phyloP scores from a whole-genome alignment of 2,113 vertebrate genomes.

The Arothron firmamentum region DNA sequence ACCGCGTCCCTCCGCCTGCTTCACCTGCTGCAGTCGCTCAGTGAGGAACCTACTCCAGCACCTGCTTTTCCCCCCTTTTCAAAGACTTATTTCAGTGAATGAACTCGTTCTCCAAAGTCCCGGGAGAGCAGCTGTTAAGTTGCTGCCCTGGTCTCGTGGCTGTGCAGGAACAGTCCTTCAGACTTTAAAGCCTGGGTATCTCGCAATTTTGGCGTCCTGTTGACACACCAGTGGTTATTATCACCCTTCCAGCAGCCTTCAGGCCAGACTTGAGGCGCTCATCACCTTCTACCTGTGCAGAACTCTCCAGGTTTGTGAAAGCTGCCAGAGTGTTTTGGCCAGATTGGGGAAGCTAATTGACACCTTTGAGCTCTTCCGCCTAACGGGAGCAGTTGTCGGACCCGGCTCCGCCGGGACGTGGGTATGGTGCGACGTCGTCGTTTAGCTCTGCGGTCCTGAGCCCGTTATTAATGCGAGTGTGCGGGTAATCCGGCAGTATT shows the following conservation, averaged over 20 bases:
- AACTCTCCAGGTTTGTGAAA: neutral
- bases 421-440: conserved; percentile 20
- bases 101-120: conserved; percentile 46
- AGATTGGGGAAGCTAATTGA: no score
- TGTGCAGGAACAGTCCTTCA: conserved; percentile 20
- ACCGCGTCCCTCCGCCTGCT: no score
- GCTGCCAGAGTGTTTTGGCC: no score
- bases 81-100: conserved; percentile 40
- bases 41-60: conserved; percentile 22
- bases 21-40: conserved; percentile 7
- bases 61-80: conserved; percentile 15
- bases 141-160: conserved; percentile 28
- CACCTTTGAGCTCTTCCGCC: no score
- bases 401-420: conserved; percentile 1
- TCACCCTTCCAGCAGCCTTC: no score
- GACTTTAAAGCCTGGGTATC: neutral
- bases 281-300: neutral
- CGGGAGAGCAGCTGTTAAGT: conserved; percentile 46
- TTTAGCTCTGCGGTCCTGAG: neutral
- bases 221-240: no score
- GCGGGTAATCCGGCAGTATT: conserved; percentile 36
- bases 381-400: neutral
- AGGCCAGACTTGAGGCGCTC: neutral
- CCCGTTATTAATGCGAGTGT: conserved; percentile 23
- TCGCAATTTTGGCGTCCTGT: no score